Base-by-base conservation (phyloP, 2,888 invertebrate species). In the Cybosia mesomella region DNA sequence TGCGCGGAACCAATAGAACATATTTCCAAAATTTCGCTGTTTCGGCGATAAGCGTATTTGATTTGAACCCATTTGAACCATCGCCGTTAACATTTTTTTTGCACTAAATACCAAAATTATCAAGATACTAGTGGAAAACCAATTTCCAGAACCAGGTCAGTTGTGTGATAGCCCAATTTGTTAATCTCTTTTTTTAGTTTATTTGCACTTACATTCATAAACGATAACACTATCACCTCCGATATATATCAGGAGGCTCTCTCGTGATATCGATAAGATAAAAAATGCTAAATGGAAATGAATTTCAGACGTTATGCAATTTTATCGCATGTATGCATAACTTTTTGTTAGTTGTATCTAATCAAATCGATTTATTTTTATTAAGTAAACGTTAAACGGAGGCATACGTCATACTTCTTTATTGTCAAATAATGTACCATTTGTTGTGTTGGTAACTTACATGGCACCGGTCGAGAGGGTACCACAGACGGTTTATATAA, bases 101-200 rank as follows among this genome's bases (percentile, higher is more conserved):
- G 36, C 10, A 15, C 43, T 32, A 10, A 9, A 32, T 58, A 55
- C 53, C 34, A 34, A 34, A 21, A 53, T 22, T 34, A 54, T 53
- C 28, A 32, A 62, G 21, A 61, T 10, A n/a, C 28, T n/a, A 49
- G n/a, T 59, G 7, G 21, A 36, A 63, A 36, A 21, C 63, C 21
- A 18, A 65, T 39, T 32, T 43, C 55, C 58, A 39, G 22, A 43
- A 8, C 18, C 62, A 59, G 58, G 64, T 65, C 69, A 66, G 76
- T 73, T 64, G 64, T 28, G 39, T 54, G 76, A 80, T 78, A 68
- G 63, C 79, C 76, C 68, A 71, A 66, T 79, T 77, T 32, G 61
- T 71, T 81, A 79, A 77, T 75, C 77, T 68, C 58, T 66, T n/a
- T 72, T 73, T 49, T n/a, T 49, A 49, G 49, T 49, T 49, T 49